These are phyloP conservation scores for Rhinoderma darwinii DNA, from an alignment of 2,113 vertebrate species.

Conservation along the genomic window DNA sequence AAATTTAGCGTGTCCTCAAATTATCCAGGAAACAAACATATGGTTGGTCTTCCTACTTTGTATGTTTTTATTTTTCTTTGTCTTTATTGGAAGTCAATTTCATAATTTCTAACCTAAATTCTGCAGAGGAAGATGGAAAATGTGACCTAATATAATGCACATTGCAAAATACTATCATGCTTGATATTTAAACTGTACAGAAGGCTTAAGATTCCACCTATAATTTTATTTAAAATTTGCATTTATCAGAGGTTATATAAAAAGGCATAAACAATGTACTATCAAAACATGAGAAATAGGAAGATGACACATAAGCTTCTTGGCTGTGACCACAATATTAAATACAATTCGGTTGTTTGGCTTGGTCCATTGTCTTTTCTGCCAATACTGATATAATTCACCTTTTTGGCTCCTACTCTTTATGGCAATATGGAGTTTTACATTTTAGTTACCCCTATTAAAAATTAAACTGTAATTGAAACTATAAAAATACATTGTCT, in stretches of 20 bases:
- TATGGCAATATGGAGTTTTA: slow-evolving; percentile 45
- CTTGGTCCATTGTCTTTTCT: neutral
- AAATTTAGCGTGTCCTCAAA: too few relatives aligned
- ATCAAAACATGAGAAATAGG: neutral
- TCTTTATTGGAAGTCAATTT: too few relatives aligned
- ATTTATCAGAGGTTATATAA: slow-evolving; percentile 12
- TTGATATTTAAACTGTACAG: neutral
- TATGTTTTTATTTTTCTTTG: too few relatives aligned
- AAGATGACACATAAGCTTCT: slow-evolving; percentile 7
- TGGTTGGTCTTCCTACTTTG: too few relatives aligned
- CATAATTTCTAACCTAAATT: neutral
- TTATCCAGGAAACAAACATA: too few relatives aligned
- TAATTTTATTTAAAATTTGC: neutral
- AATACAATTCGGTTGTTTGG: slow-evolving; percentile 33
- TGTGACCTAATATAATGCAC: neutral
- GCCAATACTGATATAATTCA: slow-evolving; percentile 37
- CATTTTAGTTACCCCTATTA: slow-evolving; percentile 35
- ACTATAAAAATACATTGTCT: slow-evolving; percentile 51
- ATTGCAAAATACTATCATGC: neutral
- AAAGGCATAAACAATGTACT: slow-evolving; percentile 35
- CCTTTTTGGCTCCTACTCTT: slow-evolving; percentile 16
- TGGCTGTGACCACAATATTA: slow-evolving; percentile 14
- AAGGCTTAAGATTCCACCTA: neutral
- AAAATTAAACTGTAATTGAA: slow-evolving; percentile 47
- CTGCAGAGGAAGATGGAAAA: neutral